A percentile compares a stretch with the other conserved stretches of the same genome.
Evolutionary conservation across 2,113 vertebrate genomes (phyloP).

Genomic region (Antidorcas marsupialis): DNA sequence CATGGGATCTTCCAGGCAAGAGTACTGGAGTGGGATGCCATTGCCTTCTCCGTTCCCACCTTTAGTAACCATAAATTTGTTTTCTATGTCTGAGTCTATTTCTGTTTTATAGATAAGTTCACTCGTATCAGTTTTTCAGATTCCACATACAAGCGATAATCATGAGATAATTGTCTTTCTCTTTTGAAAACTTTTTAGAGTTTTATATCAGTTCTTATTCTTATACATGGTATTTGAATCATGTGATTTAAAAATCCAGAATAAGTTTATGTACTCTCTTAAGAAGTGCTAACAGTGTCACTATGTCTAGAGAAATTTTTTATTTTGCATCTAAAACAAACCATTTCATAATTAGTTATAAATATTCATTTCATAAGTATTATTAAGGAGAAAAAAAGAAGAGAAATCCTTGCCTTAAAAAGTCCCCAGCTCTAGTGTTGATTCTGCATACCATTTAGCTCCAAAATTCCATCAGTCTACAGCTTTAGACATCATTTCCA

Average conservation of each 20-base stretch:
- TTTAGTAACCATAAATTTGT: background rate
- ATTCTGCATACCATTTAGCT: background rate
- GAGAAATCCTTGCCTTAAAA: background rate
- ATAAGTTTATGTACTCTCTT: background rate
- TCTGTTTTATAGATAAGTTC: background rate
- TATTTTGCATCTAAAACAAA: background rate
- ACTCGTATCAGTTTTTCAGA: background rate
- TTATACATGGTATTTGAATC: background rate
- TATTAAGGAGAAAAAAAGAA: background rate
- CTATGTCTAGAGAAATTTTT: background rate
- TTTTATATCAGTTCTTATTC: background rate
- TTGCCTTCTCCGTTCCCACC: too few species aligned
- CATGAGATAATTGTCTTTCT: background rate
- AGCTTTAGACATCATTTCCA: background rate
- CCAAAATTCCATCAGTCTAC: background rate
- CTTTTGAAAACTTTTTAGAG: background rate
- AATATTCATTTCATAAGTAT: background rate
- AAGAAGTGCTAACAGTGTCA: background rate
- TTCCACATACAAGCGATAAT: background rate
- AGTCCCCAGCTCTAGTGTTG: background rate
- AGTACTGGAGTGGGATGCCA: too few species aligned
- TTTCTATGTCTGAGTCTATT: background rate
- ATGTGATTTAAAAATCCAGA: background rate
- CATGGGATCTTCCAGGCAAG: too few species aligned
- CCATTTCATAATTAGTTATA: background rate